These are phyloP conservation scores for Poeciliopsis gracilis DNA, from an alignment of 2,797 vertebrate genomes.

Conservation along the genomic window DNA sequence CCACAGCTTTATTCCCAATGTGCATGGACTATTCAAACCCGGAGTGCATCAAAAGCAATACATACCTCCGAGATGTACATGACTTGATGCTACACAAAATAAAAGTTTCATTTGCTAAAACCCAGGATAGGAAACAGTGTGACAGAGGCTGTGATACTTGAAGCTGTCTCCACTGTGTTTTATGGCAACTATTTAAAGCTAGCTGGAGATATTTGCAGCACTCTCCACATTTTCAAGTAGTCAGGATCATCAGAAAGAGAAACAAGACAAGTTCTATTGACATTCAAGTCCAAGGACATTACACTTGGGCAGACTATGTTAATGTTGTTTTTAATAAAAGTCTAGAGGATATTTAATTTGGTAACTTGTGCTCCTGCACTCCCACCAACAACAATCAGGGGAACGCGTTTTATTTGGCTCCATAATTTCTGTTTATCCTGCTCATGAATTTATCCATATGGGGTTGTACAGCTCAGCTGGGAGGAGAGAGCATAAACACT, in stretches of 20 bases:
- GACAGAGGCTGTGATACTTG: background rate
- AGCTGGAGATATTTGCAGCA: conserved; percentile 19
- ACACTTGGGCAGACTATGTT: conserved; percentile 48
- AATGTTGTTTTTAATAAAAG: conserved; percentile 55
- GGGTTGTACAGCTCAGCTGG: conserved; percentile 44
- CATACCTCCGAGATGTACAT: background rate
- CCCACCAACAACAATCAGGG: conserved; percentile 46
- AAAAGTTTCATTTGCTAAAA: background rate
- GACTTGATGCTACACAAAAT: background rate
- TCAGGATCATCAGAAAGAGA: conserved; percentile 47
- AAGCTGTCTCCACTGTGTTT: conserved; percentile 31
- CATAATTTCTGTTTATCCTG: conserved; percentile 62
- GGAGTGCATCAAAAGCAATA: background rate
- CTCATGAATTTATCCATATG: conserved; percentile 64
- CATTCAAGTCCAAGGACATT: conserved; percentile 46
- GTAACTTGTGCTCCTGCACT: conserved; percentile 44
- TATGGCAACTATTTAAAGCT: conserved; percentile 36
- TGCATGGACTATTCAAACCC: background rate
- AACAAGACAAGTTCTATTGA: conserved; percentile 49
- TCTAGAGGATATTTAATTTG: conserved; percentile 53
- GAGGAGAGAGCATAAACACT: conserved; percentile 51
- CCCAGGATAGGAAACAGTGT: background rate
- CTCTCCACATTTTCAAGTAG: conserved; percentile 44
- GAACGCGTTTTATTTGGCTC: conserved; percentile 55
- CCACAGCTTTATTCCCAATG: background rate